These are phyloP conservation scores for Phodopus roborovskii DNA, from an alignment of 2,113 vertebrate genomes.

Conservation along the genomic window DNA sequence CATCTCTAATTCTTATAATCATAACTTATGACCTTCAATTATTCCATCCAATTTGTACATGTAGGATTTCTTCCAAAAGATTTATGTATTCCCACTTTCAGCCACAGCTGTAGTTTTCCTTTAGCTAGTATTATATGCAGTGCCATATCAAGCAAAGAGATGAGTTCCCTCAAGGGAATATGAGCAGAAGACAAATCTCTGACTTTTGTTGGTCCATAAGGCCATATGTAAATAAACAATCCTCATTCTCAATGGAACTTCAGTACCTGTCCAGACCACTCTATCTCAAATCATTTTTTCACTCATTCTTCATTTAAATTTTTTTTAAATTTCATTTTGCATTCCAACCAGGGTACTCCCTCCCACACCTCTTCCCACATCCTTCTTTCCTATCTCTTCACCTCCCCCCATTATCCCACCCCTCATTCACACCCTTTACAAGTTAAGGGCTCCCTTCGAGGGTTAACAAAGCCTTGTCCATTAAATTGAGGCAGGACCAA, in stretches of 20 bases:
- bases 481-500: no score
- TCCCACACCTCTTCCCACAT: no score
- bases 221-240: neutral
- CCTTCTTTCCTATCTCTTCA: no score
- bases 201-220: neutral
- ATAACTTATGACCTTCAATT: no score
- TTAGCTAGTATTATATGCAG: neutral
- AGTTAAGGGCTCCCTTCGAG: no score
- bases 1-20: neutral
- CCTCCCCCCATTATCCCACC: no score
- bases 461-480: no score
- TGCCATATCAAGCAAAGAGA: neutral
- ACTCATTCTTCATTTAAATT: no score
- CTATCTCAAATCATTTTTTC: neutral
- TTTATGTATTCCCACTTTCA: neutral
- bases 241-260: neutral
- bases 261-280: neutral
- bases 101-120: neutral
- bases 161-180: neutral
- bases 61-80: neutral
- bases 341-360: no score
- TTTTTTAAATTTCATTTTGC: no score
- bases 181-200: neutral
- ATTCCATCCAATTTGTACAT: fast-evolving
- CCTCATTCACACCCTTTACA: no score